These are phyloP conservation scores for Drosophila atripex DNA, from an alignment of 2,888 invertebrate genomes.

Conservation along the genomic window DNA sequence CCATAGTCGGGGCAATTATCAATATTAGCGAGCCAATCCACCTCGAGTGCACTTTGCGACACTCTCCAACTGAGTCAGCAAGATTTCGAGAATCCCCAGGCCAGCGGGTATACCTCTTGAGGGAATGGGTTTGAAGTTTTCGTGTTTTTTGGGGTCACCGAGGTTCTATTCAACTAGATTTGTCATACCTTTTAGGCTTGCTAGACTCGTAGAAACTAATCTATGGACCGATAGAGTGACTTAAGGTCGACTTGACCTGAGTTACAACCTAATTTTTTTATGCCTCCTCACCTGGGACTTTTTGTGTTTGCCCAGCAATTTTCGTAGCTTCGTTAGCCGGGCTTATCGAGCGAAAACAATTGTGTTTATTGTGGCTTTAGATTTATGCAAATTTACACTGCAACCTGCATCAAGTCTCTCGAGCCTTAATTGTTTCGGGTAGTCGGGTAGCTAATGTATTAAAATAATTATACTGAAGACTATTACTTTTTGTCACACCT, in stretches of 20 bases:
- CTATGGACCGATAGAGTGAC: not conserved
- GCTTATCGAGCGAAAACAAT: slow-evolving; percentile 9
- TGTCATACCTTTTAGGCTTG: not conserved
- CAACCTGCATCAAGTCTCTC: slow-evolving; percentile 1
- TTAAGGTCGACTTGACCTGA: not conserved
- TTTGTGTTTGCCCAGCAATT: slow-evolving; percentile 34
- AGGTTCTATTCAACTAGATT: not conserved
- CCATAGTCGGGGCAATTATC: slow-evolving; percentile 35
- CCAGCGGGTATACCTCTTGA: slow-evolving; percentile 9
- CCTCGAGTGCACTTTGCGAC: slow-evolving; percentile 51
- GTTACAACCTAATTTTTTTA: slow-evolving; percentile 9
- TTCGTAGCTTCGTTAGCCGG: slow-evolving; percentile 20
- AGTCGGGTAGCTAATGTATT: not conserved
- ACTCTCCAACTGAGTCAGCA: slow-evolving; percentile 61
- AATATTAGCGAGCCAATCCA: slow-evolving; percentile 31
- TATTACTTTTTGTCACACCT: not conserved
- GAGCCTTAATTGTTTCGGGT: slow-evolving; percentile 1
- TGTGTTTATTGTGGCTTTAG: slow-evolving; percentile 2
- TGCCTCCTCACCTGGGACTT: slow-evolving; percentile 19
- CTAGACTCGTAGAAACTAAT: not conserved
- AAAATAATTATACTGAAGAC: slow-evolving; percentile 22
- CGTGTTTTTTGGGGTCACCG: not conserved
- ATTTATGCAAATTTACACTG: slow-evolving; percentile 21
- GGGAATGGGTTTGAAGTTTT: not conserved
- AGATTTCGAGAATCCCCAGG: slow-evolving; percentile 10